Base-by-base conservation (phyloP, 2,113 vertebrate genomes). In the Macrotis lagotis region DNA sequence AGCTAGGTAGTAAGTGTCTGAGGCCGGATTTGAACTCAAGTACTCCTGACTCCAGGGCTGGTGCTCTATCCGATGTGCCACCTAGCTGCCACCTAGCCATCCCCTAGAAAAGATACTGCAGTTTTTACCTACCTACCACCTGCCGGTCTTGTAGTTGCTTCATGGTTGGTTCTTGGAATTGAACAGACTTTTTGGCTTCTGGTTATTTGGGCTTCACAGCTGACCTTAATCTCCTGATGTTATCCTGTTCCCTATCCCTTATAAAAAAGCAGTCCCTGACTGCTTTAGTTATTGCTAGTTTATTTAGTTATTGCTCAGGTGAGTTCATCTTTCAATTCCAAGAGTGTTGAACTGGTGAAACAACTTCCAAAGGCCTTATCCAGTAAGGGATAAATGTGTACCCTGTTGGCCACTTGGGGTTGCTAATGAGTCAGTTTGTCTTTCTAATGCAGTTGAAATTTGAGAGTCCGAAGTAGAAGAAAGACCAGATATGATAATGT, bases 351-450 rank as follows among this genome's bases (percentile, higher is more conserved):
- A 24, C 6, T 44, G 19, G 19, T 83, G 66, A 83, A 83, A 83
- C n/a, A 8, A 5, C 8, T n/a, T 44, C 37, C 14, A 74, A n/a
- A 74, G 37, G 66, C 66, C 66, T 74, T 44, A 44, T 44, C 66
- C 1, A 25, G 66, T 52, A 8, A 22, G 66, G 94, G 52, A 9
- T 24, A 90, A n/a, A 44, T 89, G 25, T 91, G 52, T 90, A 51
- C 1, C 55, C 48, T 92, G 10, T 51, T 6, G 31, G 94, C 97
- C 95, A 94, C 95, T 96, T 97, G 97, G 96, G 93, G 97, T 50
- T 97, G 96, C 97, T 98, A 92, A 95, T 94, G 97, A 98, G 97
- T 96, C 92, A 53, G 31, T 89, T 90, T 94, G 92, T 74, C 12
- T 11, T 90, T 89, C 91, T 26, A 91, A 91, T 95, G 19, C 37